Percentiles rank a stretch among this genome's conserved stretches.
Evolutionary conservation across 2,797 vertebrate genomes (phyloP).

Genomic region (Mormyrus proboscirostris): DNA sequence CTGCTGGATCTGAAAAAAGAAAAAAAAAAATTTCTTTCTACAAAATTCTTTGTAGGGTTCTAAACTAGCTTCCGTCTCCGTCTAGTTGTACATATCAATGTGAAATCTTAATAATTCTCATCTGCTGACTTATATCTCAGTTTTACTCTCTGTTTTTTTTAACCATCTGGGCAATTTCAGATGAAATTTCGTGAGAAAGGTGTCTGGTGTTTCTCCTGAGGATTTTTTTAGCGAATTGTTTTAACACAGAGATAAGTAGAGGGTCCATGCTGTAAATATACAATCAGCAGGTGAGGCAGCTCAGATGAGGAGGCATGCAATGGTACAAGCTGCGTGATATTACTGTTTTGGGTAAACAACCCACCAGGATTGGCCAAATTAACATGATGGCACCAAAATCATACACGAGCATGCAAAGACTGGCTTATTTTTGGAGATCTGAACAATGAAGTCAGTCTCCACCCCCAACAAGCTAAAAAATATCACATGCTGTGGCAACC

Average conservation of each 20-base stretch:
- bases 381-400: not conserved
- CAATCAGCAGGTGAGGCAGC: not conserved
- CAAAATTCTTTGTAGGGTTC: not conserved
- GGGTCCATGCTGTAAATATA: not conserved
- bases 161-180: not conserved
- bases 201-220: not conserved
- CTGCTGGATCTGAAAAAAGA: not conserved
- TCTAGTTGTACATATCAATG: not conserved
- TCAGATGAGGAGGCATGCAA: not conserved
- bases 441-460: not conserved
- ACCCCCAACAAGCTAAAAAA: not conserved
- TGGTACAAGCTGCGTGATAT: not conserved
- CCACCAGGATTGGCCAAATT: not conserved
- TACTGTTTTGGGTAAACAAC: not conserved
- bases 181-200: not conserved
- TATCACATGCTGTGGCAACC: not conserved
- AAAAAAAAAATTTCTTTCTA: not conserved
- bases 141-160: not conserved
- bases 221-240: not conserved
- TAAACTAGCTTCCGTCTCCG: not conserved
- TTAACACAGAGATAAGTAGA: not conserved
- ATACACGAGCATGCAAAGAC: not conserved
- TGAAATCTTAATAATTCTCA: not conserved
- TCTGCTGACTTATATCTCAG: not conserved
- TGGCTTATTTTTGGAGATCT: not conserved